Conservation (phyloP, 2,888 invertebrate genomes). For the Caenorhabditis sulstoni region DNA sequence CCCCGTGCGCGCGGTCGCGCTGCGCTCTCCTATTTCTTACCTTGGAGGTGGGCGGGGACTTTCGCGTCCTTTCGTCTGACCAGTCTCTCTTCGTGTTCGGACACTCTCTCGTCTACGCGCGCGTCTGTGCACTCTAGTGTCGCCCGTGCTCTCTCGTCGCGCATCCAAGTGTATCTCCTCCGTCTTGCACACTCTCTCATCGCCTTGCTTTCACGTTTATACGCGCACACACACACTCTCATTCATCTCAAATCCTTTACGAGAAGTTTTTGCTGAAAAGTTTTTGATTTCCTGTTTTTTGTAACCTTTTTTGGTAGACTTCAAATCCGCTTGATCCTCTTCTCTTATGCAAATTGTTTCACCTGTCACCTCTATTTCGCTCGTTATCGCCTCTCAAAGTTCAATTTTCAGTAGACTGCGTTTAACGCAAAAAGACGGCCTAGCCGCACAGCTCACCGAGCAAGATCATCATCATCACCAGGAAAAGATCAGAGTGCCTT, state of each 20-base stretch:
- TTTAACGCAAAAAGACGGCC: slow-evolving; percentile 51
- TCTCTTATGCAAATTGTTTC: background rate
- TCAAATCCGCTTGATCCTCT: background rate
- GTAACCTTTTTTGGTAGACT: background rate
- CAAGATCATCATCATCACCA: slow-evolving; percentile 30
- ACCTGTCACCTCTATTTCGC: slow-evolving; percentile 2
- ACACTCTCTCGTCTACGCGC: slow-evolving; percentile 34
- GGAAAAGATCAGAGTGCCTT: slow-evolving; percentile 14
- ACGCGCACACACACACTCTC: slow-evolving; percentile 8
- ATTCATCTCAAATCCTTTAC: slow-evolving; percentile 14
- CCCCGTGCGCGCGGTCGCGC: slow-evolving; percentile 14
- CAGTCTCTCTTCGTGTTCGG: slow-evolving; percentile 39
- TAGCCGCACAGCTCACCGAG: slow-evolving; percentile 39
- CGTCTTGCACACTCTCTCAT: slow-evolving; percentile 49
- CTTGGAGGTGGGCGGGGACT: slow-evolving; percentile 41
- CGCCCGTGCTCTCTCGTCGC: slow-evolving; percentile 28
- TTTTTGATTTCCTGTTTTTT: background rate
- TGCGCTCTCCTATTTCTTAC: slow-evolving; percentile 51
- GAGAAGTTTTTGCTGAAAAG: slow-evolving; percentile 7
- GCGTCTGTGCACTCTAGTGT: slow-evolving; percentile 29
- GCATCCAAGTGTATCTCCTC: slow-evolving; percentile 35
- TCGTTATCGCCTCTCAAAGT: slow-evolving; percentile 10
- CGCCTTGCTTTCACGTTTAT: slow-evolving; percentile 48
- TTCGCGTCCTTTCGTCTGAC: slow-evolving; percentile 15
- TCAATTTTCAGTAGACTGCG: slow-evolving; percentile 52